A percentile compares a stretch with the other conserved stretches of the same genome.
Conservation (phyloP, 30 jellyfish, hydroid and myxozoan genomes). For the Hydra vulgaris region DNA sequence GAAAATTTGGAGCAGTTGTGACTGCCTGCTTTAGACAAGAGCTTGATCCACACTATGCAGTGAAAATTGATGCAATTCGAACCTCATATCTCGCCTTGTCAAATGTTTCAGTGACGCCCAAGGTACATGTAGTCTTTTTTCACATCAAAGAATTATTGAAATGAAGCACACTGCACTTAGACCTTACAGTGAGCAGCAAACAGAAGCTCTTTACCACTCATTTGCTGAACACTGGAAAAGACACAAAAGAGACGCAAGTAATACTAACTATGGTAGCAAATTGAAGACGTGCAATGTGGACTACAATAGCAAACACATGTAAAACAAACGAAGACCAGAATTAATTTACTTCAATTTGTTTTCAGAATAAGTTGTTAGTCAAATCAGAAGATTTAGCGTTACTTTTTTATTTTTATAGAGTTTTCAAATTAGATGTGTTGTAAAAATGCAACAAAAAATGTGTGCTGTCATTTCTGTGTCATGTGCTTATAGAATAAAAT, state of each 20-base stretch:
- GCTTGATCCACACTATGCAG: neutral
- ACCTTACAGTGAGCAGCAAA: neutral
- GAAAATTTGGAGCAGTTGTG: neutral
- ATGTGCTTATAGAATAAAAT: no score
- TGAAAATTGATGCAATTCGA: neutral
- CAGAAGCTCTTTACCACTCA: neutral
- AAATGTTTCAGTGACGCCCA: neutral
- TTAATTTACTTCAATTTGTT: no score
- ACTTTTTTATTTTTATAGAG: no score
- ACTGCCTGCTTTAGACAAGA: neutral
- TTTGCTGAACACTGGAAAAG: neutral
- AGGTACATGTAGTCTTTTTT: neutral
- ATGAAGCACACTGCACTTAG: neutral
- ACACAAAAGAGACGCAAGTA: neutral
- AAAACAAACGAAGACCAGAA: neutral
- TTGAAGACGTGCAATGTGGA: neutral
- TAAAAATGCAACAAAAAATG: conserved; percentile 28
- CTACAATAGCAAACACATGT: neutral
- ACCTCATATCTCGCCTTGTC: neutral
- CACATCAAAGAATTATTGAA: neutral
- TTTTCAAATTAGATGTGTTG: neutral
- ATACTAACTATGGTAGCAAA: neutral
- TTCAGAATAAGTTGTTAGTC: no score
- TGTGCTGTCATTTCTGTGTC: no score
- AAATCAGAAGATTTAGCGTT: no score